Conservation (phyloP, 2,888 invertebrate species). For the Himalopsyche kuldschensis region DNA sequence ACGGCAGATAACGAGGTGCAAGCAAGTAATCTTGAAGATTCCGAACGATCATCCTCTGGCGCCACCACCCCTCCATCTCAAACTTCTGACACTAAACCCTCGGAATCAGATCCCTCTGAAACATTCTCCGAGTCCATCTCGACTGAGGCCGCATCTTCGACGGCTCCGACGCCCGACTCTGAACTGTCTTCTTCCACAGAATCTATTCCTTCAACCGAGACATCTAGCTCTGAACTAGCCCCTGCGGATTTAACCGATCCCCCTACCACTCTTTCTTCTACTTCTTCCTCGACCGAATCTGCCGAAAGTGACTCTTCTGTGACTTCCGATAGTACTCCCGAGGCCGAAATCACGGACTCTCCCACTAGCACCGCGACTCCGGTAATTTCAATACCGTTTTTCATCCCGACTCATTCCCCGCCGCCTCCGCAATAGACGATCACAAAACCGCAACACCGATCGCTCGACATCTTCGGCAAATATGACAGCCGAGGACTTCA, state of each 20-base stretch:
- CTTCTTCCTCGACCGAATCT: neutral
- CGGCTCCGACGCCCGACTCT: slow-evolving; percentile 4
- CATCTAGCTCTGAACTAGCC: slow-evolving; percentile 19
- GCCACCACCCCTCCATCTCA: neutral
- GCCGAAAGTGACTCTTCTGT: slow-evolving; percentile 10
- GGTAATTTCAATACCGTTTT: slow-evolving; percentile 30
- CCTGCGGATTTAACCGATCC: slow-evolving; percentile 7
- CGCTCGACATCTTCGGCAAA: slow-evolving; percentile 21
- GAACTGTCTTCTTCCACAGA: slow-evolving; percentile 2
- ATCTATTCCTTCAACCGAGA: slow-evolving; percentile 1
- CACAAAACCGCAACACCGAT: neutral
- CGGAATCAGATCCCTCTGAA: slow-evolving; percentile 8
- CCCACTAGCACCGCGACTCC: slow-evolving; percentile 12
- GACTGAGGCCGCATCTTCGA: slow-evolving; percentile 7
- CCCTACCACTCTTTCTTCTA: slow-evolving; percentile 5
- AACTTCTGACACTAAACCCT: neutral
- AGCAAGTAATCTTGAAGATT: slow-evolving; percentile 31
- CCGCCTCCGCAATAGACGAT: neutral
- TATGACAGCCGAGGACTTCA: slow-evolving; percentile 24
- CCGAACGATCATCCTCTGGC: slow-evolving; percentile 8
- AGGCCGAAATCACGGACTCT: slow-evolving; percentile 10
- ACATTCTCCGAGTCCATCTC: slow-evolving; percentile 9
- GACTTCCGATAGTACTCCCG: slow-evolving; percentile 11
- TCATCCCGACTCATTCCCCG: slow-evolving; percentile 14
- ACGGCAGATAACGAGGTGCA: slow-evolving; percentile 33